Evolutionary conservation across 1,140 invertebrate genomes (phyloP), one percentile per base, ranked within the genome.

Genomic region (Asobara japonica): DNA sequence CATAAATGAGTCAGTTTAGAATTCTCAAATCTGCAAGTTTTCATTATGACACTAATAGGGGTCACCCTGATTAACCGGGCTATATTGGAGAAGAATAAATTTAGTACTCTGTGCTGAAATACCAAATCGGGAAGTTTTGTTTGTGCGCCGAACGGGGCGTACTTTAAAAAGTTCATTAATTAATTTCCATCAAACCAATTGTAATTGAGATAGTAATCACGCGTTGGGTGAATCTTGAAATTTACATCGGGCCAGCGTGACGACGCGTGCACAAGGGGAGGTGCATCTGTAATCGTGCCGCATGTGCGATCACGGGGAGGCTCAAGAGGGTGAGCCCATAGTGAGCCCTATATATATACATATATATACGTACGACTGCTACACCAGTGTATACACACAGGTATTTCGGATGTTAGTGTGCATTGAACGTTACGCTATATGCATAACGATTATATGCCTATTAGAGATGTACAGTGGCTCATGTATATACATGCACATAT

Each of bases 381-480:
- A 65, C 65, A 29, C 71, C 71, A 69, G 64, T 65, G 65, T 76
- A 78, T 36, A 38, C 29, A 66, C 65, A 65, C 31, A 41, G 22
- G 33, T 56, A 62, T 66, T n/a, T 13, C 66, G 36, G 65, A 56
- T 64, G 33, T 71, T 62, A 18, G 70, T 56, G 60, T 69, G 36
- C 56, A 68, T 22, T 71, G 20, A 48, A 30, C 36, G 69, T 27
- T 71, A 45, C 8, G 45, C 33, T 84, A 86, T 85, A 82, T 86
- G 84, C 82, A 83, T 85, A 84, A 83, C 82, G 84, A 87, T 86
- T 86, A 87, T 86, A 86, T 85, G 83, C 85, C 85, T 85, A 87
- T 87, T 86, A 86, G 82, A 81, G 81, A 74, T 86, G 82, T 78
- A 83, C 79, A 79, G 78, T 76, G 73, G 71, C 69, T 33, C 62